phyloP scores from a whole-genome alignment of 2,797 vertebrate genomes.

The Gila robusta region DNA sequence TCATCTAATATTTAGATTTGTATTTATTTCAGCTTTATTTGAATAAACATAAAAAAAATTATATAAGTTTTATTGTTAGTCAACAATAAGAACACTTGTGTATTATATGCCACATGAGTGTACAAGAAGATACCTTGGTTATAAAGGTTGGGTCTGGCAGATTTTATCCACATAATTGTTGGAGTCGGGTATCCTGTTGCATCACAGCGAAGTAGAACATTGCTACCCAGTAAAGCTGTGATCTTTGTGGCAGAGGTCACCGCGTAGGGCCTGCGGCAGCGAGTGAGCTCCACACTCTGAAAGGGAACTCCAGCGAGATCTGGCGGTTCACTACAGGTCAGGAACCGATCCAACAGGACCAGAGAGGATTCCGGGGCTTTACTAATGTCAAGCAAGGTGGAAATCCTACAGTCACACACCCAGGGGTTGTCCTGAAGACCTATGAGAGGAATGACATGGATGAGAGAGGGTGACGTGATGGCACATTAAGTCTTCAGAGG shows the following conservation, averaged over 20 bases:
- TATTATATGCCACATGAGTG: background rate
- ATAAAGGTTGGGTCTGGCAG: constrained; percentile 75
- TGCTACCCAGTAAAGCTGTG: constrained; percentile 86
- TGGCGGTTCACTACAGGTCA: constrained; percentile 85
- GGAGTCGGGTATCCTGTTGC: constrained; percentile 91
- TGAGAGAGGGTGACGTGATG: constrained; percentile 73
- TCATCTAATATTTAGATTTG: background rate
- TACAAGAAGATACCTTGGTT: constrained; percentile 78
- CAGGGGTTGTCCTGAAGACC: constrained; percentile 96
- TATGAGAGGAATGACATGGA: constrained; percentile 64
- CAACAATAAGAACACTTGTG: background rate
- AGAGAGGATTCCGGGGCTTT: constrained; percentile 79
- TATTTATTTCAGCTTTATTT: background rate
- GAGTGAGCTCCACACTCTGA: constrained; percentile 82
- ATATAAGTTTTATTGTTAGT: background rate
- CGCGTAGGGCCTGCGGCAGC: constrained; percentile 87
- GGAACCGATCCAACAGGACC: constrained; percentile 84
- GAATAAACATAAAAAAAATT: background rate
- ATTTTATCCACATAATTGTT: constrained; percentile 86
- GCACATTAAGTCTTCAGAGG: constrained; percentile 66
- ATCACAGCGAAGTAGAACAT: constrained; percentile 90
- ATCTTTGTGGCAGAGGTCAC: constrained; percentile 91
- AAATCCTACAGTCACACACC: constrained; percentile 93
- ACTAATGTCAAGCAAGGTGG: constrained; percentile 86
- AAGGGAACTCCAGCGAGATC: constrained; percentile 80